Conservation (phyloP, 2,113 vertebrate species). For the Istiophorus platypterus region DNA sequence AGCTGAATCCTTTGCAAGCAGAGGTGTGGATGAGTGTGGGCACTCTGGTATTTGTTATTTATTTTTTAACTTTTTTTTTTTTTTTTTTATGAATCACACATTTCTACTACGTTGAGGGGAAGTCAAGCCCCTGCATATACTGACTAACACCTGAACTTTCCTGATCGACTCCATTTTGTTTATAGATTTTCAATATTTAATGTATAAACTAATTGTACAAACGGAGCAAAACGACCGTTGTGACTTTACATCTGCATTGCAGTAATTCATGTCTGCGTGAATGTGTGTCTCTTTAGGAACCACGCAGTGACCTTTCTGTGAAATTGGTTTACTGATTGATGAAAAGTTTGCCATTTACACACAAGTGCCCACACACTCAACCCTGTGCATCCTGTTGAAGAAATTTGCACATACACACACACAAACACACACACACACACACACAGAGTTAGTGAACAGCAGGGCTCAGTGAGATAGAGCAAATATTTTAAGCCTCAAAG, state of each 20-base stretch:
- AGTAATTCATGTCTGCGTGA: conserved; percentile 11
- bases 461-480: conserved; percentile 10
- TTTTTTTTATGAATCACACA: conserved; percentile 67
- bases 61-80: too few relatives aligned
- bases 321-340: conserved; percentile 42
- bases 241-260: conserved; percentile 55
- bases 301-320: conserved; percentile 46
- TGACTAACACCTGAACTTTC: not conserved
- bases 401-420: conserved; percentile 13
- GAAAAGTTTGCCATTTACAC: conserved; percentile 34
- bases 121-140: not conserved
- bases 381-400: conserved; percentile 2
- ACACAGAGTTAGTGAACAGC: not conserved
- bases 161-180: not conserved
- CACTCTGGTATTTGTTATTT: conserved; percentile 10
- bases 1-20: conserved; percentile 51
- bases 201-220: not conserved
- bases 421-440: not conserved
- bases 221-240: conserved; percentile 6
- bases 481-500: conserved; percentile 43
- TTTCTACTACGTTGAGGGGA: conserved; percentile 23
- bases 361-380: not conserved
- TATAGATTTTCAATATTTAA: not conserved
- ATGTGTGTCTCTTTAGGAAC: not conserved
- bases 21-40: conserved; percentile 35